Conservation (phyloP, 2,888 invertebrate genomes). For the Strigamia crassipes region DNA sequence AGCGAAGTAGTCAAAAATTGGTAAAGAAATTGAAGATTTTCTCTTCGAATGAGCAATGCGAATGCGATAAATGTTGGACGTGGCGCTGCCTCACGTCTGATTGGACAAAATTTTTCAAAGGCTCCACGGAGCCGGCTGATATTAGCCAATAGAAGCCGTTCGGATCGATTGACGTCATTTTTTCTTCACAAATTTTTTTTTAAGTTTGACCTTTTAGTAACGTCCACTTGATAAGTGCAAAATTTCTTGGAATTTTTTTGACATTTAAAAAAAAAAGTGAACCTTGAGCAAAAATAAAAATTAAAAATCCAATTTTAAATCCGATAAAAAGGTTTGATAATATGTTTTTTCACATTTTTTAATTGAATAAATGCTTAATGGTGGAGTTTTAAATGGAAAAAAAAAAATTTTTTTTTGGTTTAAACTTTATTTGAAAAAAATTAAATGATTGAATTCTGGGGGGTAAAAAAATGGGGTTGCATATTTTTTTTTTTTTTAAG, state of each 20-base stretch:
- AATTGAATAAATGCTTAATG: too few relatives aligned
- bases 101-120: conserved; percentile 15
- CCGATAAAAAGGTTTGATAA: too few relatives aligned
- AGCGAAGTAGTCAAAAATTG: neutral
- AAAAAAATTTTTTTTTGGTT: too few relatives aligned
- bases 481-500: too few relatives aligned
- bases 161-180: conserved; percentile 20
- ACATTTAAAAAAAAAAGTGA: neutral
- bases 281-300: too few relatives aligned
- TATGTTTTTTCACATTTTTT: too few relatives aligned
- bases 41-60: neutral
- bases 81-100: neutral
- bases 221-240: conserved; percentile 3
- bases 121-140: conserved; percentile 24
- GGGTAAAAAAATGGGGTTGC: too few relatives aligned
- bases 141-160: conserved; percentile 3
- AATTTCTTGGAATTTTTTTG: conserved; percentile 5
- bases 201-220: conserved; percentile 4
- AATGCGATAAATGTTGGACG: neutral
- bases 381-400: too few relatives aligned
- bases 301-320: too few relatives aligned
- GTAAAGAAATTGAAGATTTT: neutral
- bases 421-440: too few relatives aligned
- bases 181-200: neutral
- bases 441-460: too few relatives aligned